Evolutionary conservation across 2,888 invertebrate species (phyloP), one percentile per base, ranked within the genome.

Genomic region (Cosmorhoe ocellata): DNA sequence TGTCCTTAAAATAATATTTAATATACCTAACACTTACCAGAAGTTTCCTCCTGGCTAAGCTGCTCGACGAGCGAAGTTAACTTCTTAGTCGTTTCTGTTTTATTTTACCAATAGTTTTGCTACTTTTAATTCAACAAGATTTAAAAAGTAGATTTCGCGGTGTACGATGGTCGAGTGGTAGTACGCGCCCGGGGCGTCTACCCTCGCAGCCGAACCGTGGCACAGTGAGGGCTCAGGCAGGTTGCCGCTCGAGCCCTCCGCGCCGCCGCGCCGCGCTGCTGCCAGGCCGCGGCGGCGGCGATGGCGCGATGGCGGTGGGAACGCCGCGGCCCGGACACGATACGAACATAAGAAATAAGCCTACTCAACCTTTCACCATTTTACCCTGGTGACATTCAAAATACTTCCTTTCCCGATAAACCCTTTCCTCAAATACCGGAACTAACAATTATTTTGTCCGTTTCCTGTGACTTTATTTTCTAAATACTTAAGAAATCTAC

Each of bases 101-200:
- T 81, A 84, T 85, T 32, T 10, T 27, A 6, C 7, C 2, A 11
- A 3, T 37, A 28, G 12, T 51, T 38, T 32, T 9, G 32, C 2
- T 22, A 38, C 12, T 46, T 51, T 46, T 51, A 28, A 42, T 42
- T 51, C 22, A 74, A 75, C 81, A 81, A 81, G 66, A 27, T 64
- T 58, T 46, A 68, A 68, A 62, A 80, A 79, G 66, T 74, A 79
- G 67, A 71, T 74, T 46, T 63, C 76, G 75, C 77, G 73, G 67
- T 63, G 51, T 27, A 36, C 49, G 37, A 47, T 22, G 7, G 7
- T 7, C 18, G 10, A 32, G 32, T 14, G 26, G 9, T 26, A 38
- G 45, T 27, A 28, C 22, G 34, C 44, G 14, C 10, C 34, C 56
- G 39, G 61, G 57, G 70, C 82, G 84, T 76, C 76, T 71, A 67